These are phyloP conservation scores for Quadroppia sp. DNA, from an alignment of 2,888 invertebrate species.

Conservation along the genomic window DNA sequence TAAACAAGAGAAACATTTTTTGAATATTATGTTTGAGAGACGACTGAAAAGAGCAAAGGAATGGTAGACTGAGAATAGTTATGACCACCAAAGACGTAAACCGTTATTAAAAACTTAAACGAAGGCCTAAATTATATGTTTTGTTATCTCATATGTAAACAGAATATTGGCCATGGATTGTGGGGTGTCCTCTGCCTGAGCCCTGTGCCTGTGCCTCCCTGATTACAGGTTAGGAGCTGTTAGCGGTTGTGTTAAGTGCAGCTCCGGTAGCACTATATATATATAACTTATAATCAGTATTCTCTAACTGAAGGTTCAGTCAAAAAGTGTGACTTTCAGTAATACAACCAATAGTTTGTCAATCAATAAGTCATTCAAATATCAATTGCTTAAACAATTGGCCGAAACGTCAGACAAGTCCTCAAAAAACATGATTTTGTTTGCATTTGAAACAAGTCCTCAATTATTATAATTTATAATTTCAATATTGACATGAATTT, in stretches of 20 bases:
- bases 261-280: constrained; percentile 24
- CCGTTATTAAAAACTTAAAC: constrained; percentile 29
- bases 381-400: constrained; percentile 10
- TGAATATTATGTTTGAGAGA: neutral
- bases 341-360: constrained; percentile 22
- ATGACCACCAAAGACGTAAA: constrained; percentile 29
- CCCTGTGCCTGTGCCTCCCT: neutral
- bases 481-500: constrained; percentile 33
- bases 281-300: neutral
- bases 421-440: neutral
- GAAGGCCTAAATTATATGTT: constrained; percentile 30
- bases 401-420: neutral
- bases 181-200: constrained; percentile 17
- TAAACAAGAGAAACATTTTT: constrained; percentile 15
- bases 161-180: constrained; percentile 32
- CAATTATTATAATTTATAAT: constrained; percentile 30
- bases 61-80: neutral
- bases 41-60: neutral
- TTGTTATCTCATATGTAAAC: constrained; percentile 29
- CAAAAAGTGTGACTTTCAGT: constrained; percentile 31
- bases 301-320: neutral
- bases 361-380: constrained; percentile 20
- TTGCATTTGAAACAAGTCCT: constrained; percentile 26
- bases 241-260: constrained; percentile 33
- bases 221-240: constrained; percentile 37